Base-by-base conservation (phyloP, 2,888 invertebrate genomes). In the Diogma glabrata region DNA sequence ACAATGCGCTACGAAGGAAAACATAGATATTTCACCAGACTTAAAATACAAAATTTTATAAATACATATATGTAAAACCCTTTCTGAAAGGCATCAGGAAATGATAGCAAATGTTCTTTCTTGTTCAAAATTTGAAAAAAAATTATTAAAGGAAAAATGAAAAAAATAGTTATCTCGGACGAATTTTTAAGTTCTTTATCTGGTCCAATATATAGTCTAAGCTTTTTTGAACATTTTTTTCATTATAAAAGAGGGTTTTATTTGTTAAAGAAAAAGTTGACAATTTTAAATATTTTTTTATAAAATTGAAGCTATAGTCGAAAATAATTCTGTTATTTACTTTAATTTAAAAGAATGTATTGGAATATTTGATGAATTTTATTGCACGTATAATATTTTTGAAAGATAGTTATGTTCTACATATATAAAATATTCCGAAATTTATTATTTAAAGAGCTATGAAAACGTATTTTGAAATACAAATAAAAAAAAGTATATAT, bases 1-100 rank as follows among this genome's bases (percentile, higher is more conserved):
- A 54, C 49, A 8, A 57, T 59, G 52, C 51, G 54, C 10, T 58
- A 54, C 50, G 58, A 59, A 52, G 55, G 54, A 14, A 59, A 58
- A 40, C 57, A 59, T 51, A 47, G 51, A 5, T 36, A 14, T 36
- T 36, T 36, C 10, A 36, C 36, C 3, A 36, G 36, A 36, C 36
- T 14, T 7, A 36, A 14, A 36, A 7, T 17, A 7, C 36, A 36
- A 36, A 36, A 36, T 9, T 36, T 36, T 9, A 8, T 36, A 36
- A 36, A 36, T 36, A n/a, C n/a, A n/a, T n/a, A 17, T 36, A 8
- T 36, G 36, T 36, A 36, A 36, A 36, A 17, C 36, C 17, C 36
- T 36, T 3, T 36, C 36, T 36, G 7, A 36, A 10, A 36, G 36
- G 17, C 36, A 36, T 36, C 36, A 36, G 17, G 36, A 36, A 36